phyloP scores from a whole-genome alignment of 2,888 invertebrate genomes.

The Hypomecis atomaria region DNA sequence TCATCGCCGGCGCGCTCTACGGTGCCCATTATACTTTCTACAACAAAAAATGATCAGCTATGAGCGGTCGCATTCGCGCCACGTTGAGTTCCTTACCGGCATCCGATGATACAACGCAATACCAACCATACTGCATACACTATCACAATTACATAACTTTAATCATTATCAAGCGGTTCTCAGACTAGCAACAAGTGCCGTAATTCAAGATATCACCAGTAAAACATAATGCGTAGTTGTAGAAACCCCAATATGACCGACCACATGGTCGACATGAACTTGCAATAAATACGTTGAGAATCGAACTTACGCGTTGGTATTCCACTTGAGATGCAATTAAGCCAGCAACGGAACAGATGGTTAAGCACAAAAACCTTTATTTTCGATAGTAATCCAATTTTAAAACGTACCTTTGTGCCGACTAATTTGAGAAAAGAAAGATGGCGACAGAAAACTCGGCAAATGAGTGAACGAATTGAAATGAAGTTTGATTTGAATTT shows the following conservation, averaged over 20 bases:
- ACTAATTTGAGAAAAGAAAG: constrained; percentile 79
- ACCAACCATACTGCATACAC: too few relatives aligned
- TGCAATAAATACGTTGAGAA: constrained; percentile 43
- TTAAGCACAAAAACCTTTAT: constrained; percentile 46
- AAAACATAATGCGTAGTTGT: constrained; percentile 81
- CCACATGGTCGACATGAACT: constrained; percentile 73
- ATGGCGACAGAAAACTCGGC: constrained; percentile 67
- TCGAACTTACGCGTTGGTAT: constrained; percentile 44
- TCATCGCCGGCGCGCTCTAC: constrained; percentile 88
- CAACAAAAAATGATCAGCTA: constrained; percentile 59
- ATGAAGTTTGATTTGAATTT: constrained; percentile 39
- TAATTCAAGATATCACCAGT: constrained; percentile 46
- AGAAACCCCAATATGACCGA: constrained; percentile 64
- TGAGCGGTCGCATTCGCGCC: constrained; percentile 61
- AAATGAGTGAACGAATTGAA: constrained; percentile 11
- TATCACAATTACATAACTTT: constrained; percentile 29
- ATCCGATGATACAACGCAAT: constrained; percentile 43
- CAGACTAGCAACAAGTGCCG: constrained; percentile 39
- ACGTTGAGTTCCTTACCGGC: constrained; percentile 73
- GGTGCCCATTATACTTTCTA: constrained; percentile 85
- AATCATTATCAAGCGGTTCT: constrained; percentile 37
- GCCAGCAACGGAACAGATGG: constrained; percentile 38
- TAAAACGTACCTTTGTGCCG: constrained; percentile 77
- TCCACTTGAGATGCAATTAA: constrained; percentile 37
- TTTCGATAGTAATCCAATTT: constrained; percentile 53